Conservation (phyloP, 1,140 invertebrate species). For the Drosophila mojavensis region DNA sequence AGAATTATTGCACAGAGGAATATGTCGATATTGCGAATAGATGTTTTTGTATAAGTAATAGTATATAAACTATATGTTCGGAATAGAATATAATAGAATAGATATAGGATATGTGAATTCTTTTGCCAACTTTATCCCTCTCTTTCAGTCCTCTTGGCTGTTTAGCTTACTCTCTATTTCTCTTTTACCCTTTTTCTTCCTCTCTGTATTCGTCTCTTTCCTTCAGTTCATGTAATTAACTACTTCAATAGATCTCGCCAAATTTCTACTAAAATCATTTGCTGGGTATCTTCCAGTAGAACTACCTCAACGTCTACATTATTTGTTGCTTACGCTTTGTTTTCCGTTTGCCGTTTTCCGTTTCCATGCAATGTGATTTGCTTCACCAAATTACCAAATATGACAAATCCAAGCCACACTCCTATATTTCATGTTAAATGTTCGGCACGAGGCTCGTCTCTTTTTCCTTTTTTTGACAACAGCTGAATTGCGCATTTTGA, state of each 20-base stretch:
- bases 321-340: neutral
- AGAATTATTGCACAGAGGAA: too few relatives aligned
- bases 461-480: neutral
- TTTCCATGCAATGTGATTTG: neutral
- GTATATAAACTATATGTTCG: too few relatives aligned
- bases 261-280: neutral
- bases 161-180: too few relatives aligned
- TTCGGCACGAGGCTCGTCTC: constrained; percentile 24
- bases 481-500: constrained; percentile 4
- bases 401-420: constrained; percentile 24
- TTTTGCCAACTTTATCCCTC: too few relatives aligned
- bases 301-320: neutral
- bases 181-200: too few relatives aligned
- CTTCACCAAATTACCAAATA: constrained; percentile 22
- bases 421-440: constrained; percentile 43
- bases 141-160: too few relatives aligned
- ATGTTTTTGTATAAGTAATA: too few relatives aligned
- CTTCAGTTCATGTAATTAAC: neutral
- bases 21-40: too few relatives aligned
- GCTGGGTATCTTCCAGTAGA: neutral
- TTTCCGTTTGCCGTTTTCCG: neutral
- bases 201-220: neutral
- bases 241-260: too few relatives aligned
- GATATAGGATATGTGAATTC: too few relatives aligned
- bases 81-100: too few relatives aligned